Evolutionary conservation across 2,797 vertebrate genomes (phyloP), one percentile per base, ranked within the genome.

Genomic region (Syngnathus acus): DNA sequence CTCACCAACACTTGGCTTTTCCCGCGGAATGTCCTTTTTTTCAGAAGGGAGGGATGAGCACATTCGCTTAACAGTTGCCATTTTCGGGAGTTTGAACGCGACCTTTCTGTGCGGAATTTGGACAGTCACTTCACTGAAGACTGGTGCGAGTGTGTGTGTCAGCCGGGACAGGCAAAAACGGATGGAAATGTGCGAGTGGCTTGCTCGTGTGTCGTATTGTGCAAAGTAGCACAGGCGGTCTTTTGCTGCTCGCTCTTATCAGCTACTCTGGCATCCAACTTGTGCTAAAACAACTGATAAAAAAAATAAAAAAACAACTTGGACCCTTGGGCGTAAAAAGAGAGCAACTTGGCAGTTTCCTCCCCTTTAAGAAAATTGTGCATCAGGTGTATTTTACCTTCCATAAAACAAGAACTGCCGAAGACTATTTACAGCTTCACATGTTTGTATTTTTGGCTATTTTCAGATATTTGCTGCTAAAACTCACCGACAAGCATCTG

Each of bases 171-270:
- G 42, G 42, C 9, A 3, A 45, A 45, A 14, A 45, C 5, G 14
- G 47, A 58, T 58, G 55, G 14, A 16, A 17, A 58, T 2, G 16
- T 58, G 55, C 6, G 32, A 58, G 32, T 37, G 55, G 7, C 37
- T 37, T 58, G 55, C 26, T 37, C 13, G 45, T 17, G 54, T 57
- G 26, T 32, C 50, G 9, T 8, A 21, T 43, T 61, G 59, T 43
- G 59, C n/a, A n/a, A 23, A 42, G 39, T 61, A 13, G n/a, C 58
- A 40, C 38, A 13, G 58, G 53, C 58, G 13, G 60, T 65, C 67
- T 59, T 57, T 37, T 4, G 23, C 53, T 67, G 62, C 65, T 17
- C 37, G 65, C 71, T 68, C 64, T 71, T 80, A 80, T 69, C 75
- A 53, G 75, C 71, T 26, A 60, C 9, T 11, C 1, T 23, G 60